These are phyloP conservation scores for Cephus nigrinus DNA, from an alignment of 2,888 invertebrate genomes.

Conservation along the genomic window DNA sequence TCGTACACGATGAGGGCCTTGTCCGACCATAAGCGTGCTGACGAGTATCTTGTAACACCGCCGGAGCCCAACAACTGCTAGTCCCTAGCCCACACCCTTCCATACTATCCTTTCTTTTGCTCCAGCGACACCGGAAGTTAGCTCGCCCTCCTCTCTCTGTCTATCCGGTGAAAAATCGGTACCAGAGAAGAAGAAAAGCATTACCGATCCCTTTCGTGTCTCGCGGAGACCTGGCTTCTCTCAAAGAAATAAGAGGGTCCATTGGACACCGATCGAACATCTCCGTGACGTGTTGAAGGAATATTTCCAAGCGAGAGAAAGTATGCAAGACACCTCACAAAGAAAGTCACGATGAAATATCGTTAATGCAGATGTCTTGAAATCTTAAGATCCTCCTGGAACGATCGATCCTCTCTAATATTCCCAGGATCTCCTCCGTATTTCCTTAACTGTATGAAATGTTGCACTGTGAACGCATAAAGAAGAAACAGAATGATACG, in stretches of 20 bases:
- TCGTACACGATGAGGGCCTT: slow-evolving; percentile 90
- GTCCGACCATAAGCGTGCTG: slow-evolving; percentile 91
- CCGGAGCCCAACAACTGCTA: slow-evolving; percentile 91
- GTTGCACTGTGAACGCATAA: no score
- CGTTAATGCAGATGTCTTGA: no score
- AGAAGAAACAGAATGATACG: no score
- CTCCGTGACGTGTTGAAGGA: no score
- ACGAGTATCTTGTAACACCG: slow-evolving; percentile 88
- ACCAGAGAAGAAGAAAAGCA: slow-evolving; percentile 4
- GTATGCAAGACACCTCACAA: no score
- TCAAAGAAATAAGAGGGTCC: background rate
- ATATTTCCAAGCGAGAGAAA: no score
- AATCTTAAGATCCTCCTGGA: no score
- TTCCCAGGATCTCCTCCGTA: no score
- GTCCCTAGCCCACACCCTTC: slow-evolving; percentile 67
- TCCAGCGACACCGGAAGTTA: slow-evolving; percentile 57
- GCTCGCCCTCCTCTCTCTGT: slow-evolving; percentile 26
- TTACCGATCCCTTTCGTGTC: background rate
- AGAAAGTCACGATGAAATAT: no score
- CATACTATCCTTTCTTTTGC: slow-evolving; percentile 57
- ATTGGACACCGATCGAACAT: background rate
- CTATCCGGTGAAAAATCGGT: background rate
- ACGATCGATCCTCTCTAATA: no score
- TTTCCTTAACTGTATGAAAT: no score
- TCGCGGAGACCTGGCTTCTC: no score